Evolutionary conservation across 2,113 vertebrate species (phyloP).

Genomic region (Origma solitaria): DNA sequence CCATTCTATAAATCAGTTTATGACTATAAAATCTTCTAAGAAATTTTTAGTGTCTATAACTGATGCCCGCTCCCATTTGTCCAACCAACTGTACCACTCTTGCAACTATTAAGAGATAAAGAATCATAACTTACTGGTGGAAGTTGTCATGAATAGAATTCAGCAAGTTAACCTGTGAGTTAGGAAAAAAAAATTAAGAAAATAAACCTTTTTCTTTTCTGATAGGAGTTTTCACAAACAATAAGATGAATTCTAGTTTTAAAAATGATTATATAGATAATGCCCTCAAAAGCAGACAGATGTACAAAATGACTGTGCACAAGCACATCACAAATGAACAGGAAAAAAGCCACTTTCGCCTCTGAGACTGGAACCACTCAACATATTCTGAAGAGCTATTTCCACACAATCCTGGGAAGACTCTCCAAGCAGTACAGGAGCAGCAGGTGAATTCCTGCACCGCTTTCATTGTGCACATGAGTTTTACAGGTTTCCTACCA

Average conservation of each 20-base stretch:
- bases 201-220: neutral
- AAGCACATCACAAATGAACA: neutral
- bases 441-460: neutral
- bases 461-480: neutral
- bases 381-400: neutral
- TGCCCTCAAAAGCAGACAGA: neutral
- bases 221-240: neutral
- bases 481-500: neutral
- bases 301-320: neutral
- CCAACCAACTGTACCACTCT: neutral
- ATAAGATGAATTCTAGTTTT: neutral
- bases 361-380: neutral
- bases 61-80: neutral
- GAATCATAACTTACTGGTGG: slow-evolving; percentile 85
- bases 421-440: neutral
- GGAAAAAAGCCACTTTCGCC: neutral
- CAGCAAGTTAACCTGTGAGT: slow-evolving; percentile 87
- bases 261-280: neutral
- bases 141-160: slow-evolving; percentile 99
- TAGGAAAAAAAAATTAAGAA: neutral
- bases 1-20: neutral
- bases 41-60: neutral
- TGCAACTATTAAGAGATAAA: neutral
- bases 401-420: neutral
- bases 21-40: neutral